Evolutionary conservation across 2,113 vertebrate genomes (phyloP).

Genomic region (Eulemur rufifrons): DNA sequence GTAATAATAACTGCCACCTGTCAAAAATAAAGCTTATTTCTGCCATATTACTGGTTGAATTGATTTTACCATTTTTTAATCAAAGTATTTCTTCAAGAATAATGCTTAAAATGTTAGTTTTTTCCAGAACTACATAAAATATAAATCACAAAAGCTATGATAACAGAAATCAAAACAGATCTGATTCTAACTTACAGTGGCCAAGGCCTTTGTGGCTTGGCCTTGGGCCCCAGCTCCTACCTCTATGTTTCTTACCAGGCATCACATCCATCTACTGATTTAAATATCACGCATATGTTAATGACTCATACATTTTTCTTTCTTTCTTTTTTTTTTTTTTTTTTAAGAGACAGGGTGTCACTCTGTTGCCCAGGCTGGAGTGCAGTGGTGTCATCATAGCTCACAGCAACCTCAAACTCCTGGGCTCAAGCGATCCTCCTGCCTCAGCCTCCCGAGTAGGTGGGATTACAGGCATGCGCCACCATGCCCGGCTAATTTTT

Average conservation of each 20-base stretch:
- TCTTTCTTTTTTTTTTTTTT: background rate
- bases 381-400: no score
- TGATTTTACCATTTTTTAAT: conserved; percentile 11
- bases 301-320: background rate
- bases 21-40: conserved; percentile 6
- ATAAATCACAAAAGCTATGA: background rate
- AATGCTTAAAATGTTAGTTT: conserved; percentile 5
- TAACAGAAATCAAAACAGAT: background rate
- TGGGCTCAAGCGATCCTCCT: no score
- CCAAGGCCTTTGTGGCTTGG: background rate
- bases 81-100: conserved; percentile 9
- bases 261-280: background rate
- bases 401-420: no score
- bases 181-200: background rate
- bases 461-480: no score
- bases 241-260: background rate
- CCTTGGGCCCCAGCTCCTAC: background rate
- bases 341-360: background rate
- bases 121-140: conserved; percentile 12
- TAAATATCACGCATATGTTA: background rate
- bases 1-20: background rate
- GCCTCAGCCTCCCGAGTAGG: no score
- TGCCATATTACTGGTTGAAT: background rate
- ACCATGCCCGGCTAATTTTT: no score
- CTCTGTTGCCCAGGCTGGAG: no score